A percentile compares a stretch with the other conserved stretches of the same genome.
These are phyloP conservation scores for Entomyzon cyanotis DNA, from an alignment of 2,113 vertebrate genomes.

Conservation along the genomic window DNA sequence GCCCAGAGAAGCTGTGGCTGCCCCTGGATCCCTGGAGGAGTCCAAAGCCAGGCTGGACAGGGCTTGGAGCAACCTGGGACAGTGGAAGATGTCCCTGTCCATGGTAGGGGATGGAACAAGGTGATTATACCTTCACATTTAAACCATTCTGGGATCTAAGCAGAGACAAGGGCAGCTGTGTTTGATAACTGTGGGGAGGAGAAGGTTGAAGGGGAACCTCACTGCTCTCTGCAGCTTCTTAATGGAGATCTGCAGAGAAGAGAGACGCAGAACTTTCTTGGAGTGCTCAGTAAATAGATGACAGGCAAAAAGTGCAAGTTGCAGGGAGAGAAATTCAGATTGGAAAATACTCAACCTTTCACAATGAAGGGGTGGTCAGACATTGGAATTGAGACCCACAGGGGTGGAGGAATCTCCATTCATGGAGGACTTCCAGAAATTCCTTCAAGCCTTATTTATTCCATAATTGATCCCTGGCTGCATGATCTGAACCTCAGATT, in stretches of 20 bases:
- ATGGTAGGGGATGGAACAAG: neutral
- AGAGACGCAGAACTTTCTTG: neutral
- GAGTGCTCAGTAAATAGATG: neutral
- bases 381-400: neutral
- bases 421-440: neutral
- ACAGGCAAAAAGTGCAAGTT: neutral
- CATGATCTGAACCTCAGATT: neutral
- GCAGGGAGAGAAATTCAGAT: neutral
- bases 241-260: neutral
- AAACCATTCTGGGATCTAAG: neutral
- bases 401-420: neutral
- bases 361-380: neutral
- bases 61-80: neutral
- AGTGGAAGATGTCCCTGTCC: neutral
- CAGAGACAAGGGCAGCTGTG: neutral
- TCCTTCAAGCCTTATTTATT: neutral
- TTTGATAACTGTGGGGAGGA: neutral
- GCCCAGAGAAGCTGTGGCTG: neutral
- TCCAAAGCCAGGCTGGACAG: rapidly evolving
- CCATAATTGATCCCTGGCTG: neutral
- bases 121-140: no score
- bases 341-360: neutral
- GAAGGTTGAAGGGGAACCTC: neutral
- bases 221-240: neutral
- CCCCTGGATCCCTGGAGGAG: neutral